Percentiles rank a stretch among this genome's conserved stretches.
These are phyloP conservation scores for Syrrhaptes paradoxus DNA, from an alignment of 2,113 vertebrate species.

Conservation along the genomic window DNA sequence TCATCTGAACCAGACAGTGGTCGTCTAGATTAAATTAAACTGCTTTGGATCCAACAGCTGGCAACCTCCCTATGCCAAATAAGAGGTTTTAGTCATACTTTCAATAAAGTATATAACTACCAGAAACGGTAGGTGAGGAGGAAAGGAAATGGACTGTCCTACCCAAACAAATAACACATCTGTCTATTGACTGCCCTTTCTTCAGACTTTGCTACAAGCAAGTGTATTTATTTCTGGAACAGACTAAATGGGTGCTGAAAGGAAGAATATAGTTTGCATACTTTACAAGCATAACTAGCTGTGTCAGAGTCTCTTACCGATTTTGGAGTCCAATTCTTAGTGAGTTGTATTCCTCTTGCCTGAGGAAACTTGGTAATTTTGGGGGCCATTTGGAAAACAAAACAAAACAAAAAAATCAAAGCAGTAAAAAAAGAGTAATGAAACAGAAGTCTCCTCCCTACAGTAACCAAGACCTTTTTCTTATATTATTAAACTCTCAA, in stretches of 20 bases:
- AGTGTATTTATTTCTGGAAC: constrained; percentile 33
- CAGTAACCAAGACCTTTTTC: background rate
- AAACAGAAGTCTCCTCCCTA: background rate
- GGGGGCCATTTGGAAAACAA: background rate
- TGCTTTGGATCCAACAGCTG: constrained; percentile 58
- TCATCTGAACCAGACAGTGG: constrained; percentile 56
- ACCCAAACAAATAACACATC: constrained; percentile 7
- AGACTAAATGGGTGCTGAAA: constrained; percentile 27
- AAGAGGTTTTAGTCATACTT: constrained; percentile 38
- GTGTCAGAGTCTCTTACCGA: constrained; percentile 20
- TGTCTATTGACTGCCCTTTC: constrained; percentile 6
- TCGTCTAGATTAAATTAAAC: constrained; percentile 53
- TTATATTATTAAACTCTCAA: background rate
- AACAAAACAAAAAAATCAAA: background rate
- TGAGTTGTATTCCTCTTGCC: background rate
- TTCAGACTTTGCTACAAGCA: constrained; percentile 37
- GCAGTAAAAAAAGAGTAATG: background rate
- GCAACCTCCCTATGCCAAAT: constrained; percentile 48
- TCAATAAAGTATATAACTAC: constrained; percentile 8
- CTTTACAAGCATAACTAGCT: constrained; percentile 7
- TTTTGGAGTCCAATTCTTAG: constrained; percentile 15
- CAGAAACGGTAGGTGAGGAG: background rate
- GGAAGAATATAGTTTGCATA: constrained; percentile 57
- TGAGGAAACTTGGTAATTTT: background rate
- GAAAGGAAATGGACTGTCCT: background rate